Evolutionary conservation across 2,888 invertebrate genomes (phyloP).

Genomic region (Synanthedon formicaeformis): DNA sequence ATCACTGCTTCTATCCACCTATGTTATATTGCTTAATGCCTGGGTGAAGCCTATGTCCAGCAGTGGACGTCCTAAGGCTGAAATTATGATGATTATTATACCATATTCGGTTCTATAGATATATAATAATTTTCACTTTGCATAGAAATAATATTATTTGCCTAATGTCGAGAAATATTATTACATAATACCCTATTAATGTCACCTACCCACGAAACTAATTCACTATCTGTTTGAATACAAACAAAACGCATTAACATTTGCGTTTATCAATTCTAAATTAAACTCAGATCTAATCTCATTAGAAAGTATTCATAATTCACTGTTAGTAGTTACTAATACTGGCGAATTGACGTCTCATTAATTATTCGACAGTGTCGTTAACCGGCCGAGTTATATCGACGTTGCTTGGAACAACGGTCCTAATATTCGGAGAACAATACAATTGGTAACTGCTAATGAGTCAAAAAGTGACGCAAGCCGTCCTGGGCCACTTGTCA

Average conservation of each 20-base stretch:
- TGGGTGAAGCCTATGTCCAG: too few species aligned
- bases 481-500: not conserved
- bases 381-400: slow-evolving; percentile 36
- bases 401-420: slow-evolving; percentile 41
- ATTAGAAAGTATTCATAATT: slow-evolving; percentile 3
- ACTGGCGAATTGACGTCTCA: slow-evolving; percentile 26
- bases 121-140: too few species aligned
- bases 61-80: too few species aligned
- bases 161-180: too few species aligned
- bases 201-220: too few species aligned
- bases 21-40: too few species aligned
- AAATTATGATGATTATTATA: too few species aligned
- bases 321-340: slow-evolving; percentile 3
- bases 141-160: too few species aligned
- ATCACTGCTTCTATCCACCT: too few species aligned
- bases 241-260: not conserved
- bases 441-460: slow-evolving; percentile 60
- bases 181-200: too few species aligned
- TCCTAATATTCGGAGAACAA: slow-evolving; percentile 54
- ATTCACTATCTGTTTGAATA: not conserved
- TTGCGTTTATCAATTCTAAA: slow-evolving; percentile 8
- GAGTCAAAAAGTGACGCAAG: slow-evolving; percentile 40
- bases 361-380: slow-evolving; percentile 48
- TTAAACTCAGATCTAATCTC: slow-evolving; percentile 12
- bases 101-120: too few species aligned